Conservation (phyloP, 2,797 vertebrate genomes). For the Halcyon smyrnensis region DNA sequence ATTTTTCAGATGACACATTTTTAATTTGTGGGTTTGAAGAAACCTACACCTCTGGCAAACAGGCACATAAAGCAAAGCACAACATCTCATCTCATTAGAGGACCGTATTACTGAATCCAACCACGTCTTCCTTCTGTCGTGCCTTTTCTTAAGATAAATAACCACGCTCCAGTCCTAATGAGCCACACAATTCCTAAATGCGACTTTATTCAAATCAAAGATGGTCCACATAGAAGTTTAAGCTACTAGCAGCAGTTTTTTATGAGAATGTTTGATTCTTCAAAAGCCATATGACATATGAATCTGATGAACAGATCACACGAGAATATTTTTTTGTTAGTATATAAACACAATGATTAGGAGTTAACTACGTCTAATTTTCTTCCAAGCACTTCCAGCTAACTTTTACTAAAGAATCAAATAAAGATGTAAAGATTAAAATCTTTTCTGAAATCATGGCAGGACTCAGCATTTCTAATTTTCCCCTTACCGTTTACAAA, state of each 20-base stretch:
- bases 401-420: not conserved
- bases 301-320: not conserved
- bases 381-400: not conserved
- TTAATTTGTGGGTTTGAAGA: not conserved
- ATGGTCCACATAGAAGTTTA: not conserved
- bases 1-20: not conserved
- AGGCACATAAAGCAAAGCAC: not conserved
- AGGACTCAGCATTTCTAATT: not conserved
- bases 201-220: not conserved
- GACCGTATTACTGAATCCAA: not conserved
- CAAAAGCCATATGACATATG: not conserved
- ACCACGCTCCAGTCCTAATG: not conserved
- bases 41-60: not conserved
- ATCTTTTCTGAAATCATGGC: not conserved
- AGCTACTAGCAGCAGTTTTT: not conserved
- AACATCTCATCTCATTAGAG: not conserved
- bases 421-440: not conserved
- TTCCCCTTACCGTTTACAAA: not conserved
- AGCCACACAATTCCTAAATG: not conserved
- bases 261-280: not conserved
- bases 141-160: slow-evolving; percentile 3
- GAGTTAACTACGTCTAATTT: not conserved
- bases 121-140: not conserved
- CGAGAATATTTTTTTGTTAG: not conserved
- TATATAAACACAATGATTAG: not conserved